Evolutionary conservation across 2,888 invertebrate species (phyloP), one percentile per base, ranked within the genome.

Genomic region (Diloba caeruleocephala): DNA sequence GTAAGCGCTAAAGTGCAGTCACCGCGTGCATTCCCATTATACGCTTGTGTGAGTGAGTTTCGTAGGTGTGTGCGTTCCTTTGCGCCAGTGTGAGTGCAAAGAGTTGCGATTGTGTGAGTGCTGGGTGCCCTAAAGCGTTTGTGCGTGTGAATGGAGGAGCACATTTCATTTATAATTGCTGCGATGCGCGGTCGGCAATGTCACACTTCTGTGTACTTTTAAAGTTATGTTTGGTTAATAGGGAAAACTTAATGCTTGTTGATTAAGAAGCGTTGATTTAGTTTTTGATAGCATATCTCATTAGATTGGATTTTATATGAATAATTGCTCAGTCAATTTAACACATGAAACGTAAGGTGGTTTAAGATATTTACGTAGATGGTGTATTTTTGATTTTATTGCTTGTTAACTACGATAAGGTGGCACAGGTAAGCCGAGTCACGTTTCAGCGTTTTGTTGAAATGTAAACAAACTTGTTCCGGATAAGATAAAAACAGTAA

Each of bases 151-250:
- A 93, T 92, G 93, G 88, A 90, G 82, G 87, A 92, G 89, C 90
- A 92, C 92, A 92, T 92, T 92, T 92, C 89, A 88, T 92, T 92
- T 92, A 92, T 92, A 92, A 92, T 93, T 92, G 91, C 92, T 89
- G 86, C 81, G 91, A 91, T 90, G 92, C 90, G 89, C 92, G 88
- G 84, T 85, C 86, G 88, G 81, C 89, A 88, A 88, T 87, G 87
- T 87, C 88, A 87, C 87, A 87, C 84, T 87, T 82, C 82, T 82
- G 81, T 81, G 76, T 84, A 80, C 77, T 84, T 87, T 84, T 79
- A 39, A 50, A 84, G 75, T 82, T 81, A 82, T 85, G 84, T 85
- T 81, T 81, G 71, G 77, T 77, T 85, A 80, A 81, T 76, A 74
- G 74, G 78, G 78, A 75, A 79, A 79, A 76, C 72, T 68, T 72